Conservation (phyloP, 2,797 vertebrate genomes). For the Luscinia luscinia region DNA sequence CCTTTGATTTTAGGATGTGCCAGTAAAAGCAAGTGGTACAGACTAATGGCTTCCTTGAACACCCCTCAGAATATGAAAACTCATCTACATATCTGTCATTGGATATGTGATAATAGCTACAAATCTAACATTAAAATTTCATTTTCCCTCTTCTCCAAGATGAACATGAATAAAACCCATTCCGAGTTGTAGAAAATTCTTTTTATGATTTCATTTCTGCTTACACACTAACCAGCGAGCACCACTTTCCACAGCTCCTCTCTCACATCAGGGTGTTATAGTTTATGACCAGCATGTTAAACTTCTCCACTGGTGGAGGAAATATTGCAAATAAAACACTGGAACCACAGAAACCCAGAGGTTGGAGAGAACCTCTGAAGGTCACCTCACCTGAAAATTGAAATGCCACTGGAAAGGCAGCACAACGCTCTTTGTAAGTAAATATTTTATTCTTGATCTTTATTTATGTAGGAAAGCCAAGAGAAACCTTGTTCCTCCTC, state of each 20-base stretch:
- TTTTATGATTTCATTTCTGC: not conserved
- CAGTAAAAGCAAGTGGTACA: not conserved
- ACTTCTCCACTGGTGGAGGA: not conserved
- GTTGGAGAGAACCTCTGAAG: not conserved
- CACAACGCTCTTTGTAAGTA: not conserved
- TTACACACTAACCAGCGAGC: not conserved
- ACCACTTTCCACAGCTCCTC: not conserved
- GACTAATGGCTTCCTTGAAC: not conserved
- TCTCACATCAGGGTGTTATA: not conserved
- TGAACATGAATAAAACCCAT: not conserved
- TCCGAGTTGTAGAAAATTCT: not conserved
- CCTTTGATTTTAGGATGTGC: not conserved
- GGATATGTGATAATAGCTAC: not conserved
- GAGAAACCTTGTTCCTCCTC: not conserved
- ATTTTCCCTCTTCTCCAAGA: not conserved
- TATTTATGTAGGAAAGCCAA: slow-evolving; percentile 5
- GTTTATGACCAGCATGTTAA: not conserved
- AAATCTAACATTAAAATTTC: slow-evolving; percentile 36
- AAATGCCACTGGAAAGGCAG: slow-evolving; percentile 15
- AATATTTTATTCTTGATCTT: slow-evolving; percentile 32
- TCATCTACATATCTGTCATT: not conserved
- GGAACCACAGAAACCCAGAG: not conserved
- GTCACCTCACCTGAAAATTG: not conserved
- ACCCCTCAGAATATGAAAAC: not conserved
- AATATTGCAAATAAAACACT: not conserved